These are phyloP conservation scores for Panzeria rudis DNA, from an alignment of 2,888 invertebrate species.

Conservation along the genomic window DNA sequence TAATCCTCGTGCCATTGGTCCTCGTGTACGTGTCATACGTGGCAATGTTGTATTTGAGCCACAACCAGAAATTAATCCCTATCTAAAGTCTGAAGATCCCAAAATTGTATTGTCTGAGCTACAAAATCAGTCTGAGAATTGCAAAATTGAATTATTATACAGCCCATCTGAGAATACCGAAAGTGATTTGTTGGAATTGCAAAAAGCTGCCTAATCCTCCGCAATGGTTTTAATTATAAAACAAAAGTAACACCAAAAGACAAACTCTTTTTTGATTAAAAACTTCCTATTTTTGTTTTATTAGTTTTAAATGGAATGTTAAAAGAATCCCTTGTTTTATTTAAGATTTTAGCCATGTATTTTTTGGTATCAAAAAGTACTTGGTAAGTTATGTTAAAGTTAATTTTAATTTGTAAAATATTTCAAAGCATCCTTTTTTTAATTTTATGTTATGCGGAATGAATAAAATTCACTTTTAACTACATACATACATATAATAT, in stretches of 20 bases:
- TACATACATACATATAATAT: not conserved
- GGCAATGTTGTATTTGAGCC: slow-evolving; percentile 81
- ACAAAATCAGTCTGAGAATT: slow-evolving; percentile 74
- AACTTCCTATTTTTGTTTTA: slow-evolving; percentile 6
- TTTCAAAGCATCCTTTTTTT: not conserved
- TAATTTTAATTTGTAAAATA: slow-evolving; percentile 18
- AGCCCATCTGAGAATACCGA: slow-evolving; percentile 77
- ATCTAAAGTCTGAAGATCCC: slow-evolving; percentile 79
- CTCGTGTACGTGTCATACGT: slow-evolving; percentile 81
- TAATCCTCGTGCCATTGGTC: slow-evolving; percentile 81
- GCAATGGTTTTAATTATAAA: not conserved
- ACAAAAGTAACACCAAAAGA: not conserved
- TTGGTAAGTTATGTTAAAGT: slow-evolving; percentile 5
- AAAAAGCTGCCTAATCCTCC: slow-evolving; percentile 53
- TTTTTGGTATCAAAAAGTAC: slow-evolving; percentile 25
- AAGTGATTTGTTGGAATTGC: slow-evolving; percentile 70
- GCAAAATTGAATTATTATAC: slow-evolving; percentile 73
- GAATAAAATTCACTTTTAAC: slow-evolving; percentile 7
- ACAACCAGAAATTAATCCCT: slow-evolving; percentile 80
- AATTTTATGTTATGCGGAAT: slow-evolving; percentile 11
- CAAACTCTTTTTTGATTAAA: not conserved
- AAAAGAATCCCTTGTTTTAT: slow-evolving; percentile 9
- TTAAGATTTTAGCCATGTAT: slow-evolving; percentile 37
- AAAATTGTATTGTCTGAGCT: slow-evolving; percentile 72
- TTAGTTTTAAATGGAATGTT: slow-evolving; percentile 54